Conservation (phyloP, 2,888 invertebrate genomes). For the Lumbricus terrestris region DNA sequence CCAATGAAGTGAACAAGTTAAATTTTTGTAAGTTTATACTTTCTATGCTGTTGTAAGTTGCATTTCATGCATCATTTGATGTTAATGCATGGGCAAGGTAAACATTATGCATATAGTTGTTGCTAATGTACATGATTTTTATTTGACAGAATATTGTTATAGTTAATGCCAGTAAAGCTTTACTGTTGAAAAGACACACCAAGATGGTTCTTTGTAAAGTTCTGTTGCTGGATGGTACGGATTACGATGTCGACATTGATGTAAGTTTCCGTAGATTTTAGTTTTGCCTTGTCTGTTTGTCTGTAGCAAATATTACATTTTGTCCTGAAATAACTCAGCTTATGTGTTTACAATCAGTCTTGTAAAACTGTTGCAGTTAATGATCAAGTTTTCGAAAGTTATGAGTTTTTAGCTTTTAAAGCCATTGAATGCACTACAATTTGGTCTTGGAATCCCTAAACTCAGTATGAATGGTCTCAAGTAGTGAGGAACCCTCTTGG, state of each 20-base stretch:
- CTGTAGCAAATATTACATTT: neutral
- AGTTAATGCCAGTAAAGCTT: neutral
- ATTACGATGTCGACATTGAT: conserved; percentile 23
- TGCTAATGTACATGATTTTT: neutral
- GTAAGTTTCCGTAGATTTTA: conserved; percentile 19
- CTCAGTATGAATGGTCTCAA: neutral
- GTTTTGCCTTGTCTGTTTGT: neutral
- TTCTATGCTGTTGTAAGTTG: neutral
- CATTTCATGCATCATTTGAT: neutral
- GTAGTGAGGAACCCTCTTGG: too few relatives aligned
- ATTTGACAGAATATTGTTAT: neutral
- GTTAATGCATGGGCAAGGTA: neutral
- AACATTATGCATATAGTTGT: neutral
- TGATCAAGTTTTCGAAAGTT: neutral
- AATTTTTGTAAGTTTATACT: too few relatives aligned
- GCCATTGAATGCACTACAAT: neutral
- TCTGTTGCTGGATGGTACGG: conserved; percentile 26
- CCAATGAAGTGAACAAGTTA: neutral
- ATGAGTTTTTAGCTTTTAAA: neutral
- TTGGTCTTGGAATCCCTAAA: neutral
- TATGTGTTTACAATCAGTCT: neutral
- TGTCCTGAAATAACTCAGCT: neutral
- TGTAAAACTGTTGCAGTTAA: too few relatives aligned
- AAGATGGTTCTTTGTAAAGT: conserved; percentile 22
- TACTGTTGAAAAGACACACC: neutral